phyloP scores from a whole-genome alignment of 2,888 invertebrate species.

The Drosophila conformis region DNA sequence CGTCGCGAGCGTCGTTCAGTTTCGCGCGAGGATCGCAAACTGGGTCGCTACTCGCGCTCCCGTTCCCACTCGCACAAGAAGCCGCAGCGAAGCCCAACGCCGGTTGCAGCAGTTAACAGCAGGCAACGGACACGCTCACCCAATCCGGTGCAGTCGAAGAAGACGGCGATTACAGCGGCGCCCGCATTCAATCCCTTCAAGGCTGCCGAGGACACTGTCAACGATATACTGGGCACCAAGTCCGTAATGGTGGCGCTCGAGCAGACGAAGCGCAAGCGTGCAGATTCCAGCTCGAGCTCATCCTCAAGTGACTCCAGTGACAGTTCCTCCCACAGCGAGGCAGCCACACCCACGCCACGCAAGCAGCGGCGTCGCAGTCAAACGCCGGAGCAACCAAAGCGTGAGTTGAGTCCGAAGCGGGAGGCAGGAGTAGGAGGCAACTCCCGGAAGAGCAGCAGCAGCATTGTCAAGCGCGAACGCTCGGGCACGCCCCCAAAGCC shows the following conservation, averaged over 20 bases:
- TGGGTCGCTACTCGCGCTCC: constrained; percentile 44
- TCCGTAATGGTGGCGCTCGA: constrained; percentile 69
- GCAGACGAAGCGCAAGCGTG: constrained; percentile 57
- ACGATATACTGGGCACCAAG: constrained; percentile 69
- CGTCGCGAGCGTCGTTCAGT: constrained; percentile 32
- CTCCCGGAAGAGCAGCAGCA: constrained; percentile 24
- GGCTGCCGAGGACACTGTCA: constrained; percentile 68
- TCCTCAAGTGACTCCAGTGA: constrained; percentile 48
- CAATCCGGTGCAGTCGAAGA: constrained; percentile 40
- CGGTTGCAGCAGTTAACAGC: constrained; percentile 11
- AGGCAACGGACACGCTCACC: constrained; percentile 43
- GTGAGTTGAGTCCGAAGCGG: constrained; percentile 46
- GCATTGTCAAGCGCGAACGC: constrained; percentile 42
- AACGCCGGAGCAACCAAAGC: constrained; percentile 49
- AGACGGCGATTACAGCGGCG: constrained; percentile 11
- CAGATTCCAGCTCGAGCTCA: constrained; percentile 56
- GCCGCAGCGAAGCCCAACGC: constrained; percentile 12
- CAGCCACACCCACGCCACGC: constrained; percentile 47
- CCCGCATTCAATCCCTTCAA: constrained; percentile 78
- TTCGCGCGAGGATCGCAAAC: constrained; percentile 43
- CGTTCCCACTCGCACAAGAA: constrained; percentile 45
- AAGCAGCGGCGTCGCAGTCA: constrained; percentile 53
- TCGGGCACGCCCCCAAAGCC: constrained; percentile 58
- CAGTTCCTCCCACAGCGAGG: constrained; percentile 49
- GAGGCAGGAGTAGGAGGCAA: constrained; percentile 15